Evolutionary conservation across 2,888 invertebrate genomes (phyloP), one percentile per base, ranked within the genome.

Genomic region (Melieria picta): DNA sequence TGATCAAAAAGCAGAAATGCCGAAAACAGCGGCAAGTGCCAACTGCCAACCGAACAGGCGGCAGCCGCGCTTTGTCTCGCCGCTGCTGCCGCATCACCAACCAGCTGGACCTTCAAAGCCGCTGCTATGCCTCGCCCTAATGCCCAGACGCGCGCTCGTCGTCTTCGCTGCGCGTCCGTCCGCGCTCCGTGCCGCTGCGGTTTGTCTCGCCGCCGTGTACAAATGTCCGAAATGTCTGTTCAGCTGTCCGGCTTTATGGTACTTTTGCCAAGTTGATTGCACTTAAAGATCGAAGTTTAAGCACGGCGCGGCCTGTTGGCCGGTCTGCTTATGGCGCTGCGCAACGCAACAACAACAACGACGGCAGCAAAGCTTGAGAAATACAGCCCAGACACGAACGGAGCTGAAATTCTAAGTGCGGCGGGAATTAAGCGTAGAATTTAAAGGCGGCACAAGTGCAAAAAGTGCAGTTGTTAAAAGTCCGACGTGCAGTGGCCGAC

Each of bases 1-100:
- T 75, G 75, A 77, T 77, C 75, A 77, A 77, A 77, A 77, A 77
- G 73, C 76, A 71, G 71, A 72, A 74, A 77, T 76, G 76, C 77
- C 73, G 76, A 66, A 75, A 71, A 62, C 61, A 50, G 58, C 47
- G 30, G 30, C 47, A 16, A 71, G 65, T 61, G 65, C 48, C 67
- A 64, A 64, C 57, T 60, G 48, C 42, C 66, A 72, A 16, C 69
- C 70, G 72, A 74, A 73, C 30, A 72, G 74, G 68, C 72, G 64
- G 57, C 72, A 61, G 48, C 61, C 55, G 55, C 48, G 7, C 6
- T 63, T 67, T 63, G 1, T 7, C 13, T 52, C 73, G 73, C 75
- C 73, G 73, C 75, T 75, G 72, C 75, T 73, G 75, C 67, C 71
- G 71, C 73, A 73, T 73, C 71, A 67, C 73, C 62, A 73, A 71